Percentiles rank a stretch among this genome's conserved stretches.
Conservation (phyloP, 1,140 invertebrate genomes). For the Cotesia glomerata region DNA sequence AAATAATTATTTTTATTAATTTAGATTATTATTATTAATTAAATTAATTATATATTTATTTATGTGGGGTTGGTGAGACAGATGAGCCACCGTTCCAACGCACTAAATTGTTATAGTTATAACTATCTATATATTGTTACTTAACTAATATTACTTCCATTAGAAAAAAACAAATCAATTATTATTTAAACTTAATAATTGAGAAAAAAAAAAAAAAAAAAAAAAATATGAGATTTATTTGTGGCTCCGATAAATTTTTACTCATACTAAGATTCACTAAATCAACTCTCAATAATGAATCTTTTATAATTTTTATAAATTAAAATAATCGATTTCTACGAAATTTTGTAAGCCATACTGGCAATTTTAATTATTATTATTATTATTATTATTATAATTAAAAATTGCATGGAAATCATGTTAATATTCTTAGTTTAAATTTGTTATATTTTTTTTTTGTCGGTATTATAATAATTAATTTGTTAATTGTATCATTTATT, state of each 20-base stretch:
- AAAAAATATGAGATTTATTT: not conserved
- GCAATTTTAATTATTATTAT: too few species aligned
- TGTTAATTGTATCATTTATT: too few species aligned
- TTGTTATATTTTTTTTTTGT: too few species aligned
- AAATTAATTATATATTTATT: conserved; percentile 48
- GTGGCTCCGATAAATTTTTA: not conserved
- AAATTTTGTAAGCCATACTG: too few species aligned
- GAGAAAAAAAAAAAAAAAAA: conserved; percentile 23
- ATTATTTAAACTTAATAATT: not conserved
- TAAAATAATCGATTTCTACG: not conserved
- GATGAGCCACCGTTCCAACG: conserved; percentile 40
- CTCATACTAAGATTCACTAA: too few species aligned
- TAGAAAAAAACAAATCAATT: conserved; percentile 38
- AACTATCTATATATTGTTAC: conserved; percentile 47
- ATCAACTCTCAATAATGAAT: too few species aligned
- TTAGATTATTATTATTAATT: conserved; percentile 21
- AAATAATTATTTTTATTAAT: conserved; percentile 38
- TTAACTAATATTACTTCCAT: conserved; percentile 48
- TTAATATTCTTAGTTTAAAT: too few species aligned
- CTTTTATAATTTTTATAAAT: too few species aligned
- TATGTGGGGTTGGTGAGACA: conserved; percentile 40
- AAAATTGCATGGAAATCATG: too few species aligned
- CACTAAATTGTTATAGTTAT: conserved; percentile 48
- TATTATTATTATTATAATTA: too few species aligned
- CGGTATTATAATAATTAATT: too few species aligned